phyloP scores from a whole-genome alignment of 2,113 vertebrate species.

The Pangasianodon hypophthalmus region DNA sequence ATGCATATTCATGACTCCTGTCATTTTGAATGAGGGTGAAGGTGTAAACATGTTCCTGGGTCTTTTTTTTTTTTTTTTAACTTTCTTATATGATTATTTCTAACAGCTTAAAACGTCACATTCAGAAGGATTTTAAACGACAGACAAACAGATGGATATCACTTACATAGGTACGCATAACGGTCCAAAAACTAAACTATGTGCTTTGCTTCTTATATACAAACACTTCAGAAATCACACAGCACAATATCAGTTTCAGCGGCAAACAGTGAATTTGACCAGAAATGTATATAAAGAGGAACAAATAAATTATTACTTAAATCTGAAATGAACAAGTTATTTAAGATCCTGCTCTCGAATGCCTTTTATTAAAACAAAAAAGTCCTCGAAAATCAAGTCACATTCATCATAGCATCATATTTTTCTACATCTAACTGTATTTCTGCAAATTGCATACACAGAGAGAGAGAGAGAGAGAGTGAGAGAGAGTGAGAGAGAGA shows the following conservation, averaged over 20 bases:
- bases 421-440: conserved; percentile 66
- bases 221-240: not conserved
- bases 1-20: conserved; percentile 4
- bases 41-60: conserved; percentile 16
- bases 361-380: conserved; percentile 3
- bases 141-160: not conserved
- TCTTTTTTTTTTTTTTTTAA: not conserved
- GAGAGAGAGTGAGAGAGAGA: conserved; percentile 9
- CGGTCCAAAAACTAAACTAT: not conserved
- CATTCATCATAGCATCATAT: conserved; percentile 68
- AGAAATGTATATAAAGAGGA: not conserved
- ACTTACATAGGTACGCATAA: not conserved
- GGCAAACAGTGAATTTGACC: not conserved
- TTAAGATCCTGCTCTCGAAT: not conserved
- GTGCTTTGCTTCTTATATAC: not conserved
- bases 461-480: conserved; percentile 16
- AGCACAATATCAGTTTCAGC: not conserved
- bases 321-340: not conserved
- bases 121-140: not conserved
- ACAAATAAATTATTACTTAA: not conserved
- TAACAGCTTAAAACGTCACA: not conserved
- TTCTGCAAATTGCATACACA: conserved; percentile 58
- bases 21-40: not conserved
- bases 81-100: not conserved
- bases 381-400: conserved; percentile 28